Conservation (phyloP, 2,888 invertebrate genomes). For the Drosophila nigricruria region DNA sequence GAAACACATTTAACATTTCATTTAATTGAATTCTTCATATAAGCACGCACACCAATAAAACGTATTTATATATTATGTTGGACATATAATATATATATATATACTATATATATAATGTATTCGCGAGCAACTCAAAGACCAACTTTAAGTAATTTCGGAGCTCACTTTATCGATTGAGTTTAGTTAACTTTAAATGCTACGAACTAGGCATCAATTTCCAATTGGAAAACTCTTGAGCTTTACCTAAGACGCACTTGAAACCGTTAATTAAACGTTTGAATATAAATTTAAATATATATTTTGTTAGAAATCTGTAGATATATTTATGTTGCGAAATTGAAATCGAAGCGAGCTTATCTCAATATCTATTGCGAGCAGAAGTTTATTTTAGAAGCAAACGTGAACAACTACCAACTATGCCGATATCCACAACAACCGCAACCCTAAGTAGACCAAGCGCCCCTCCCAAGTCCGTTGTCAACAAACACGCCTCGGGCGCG, state of each 20-base stretch:
- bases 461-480: slow-evolving; percentile 49
- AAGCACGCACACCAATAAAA: slow-evolving; percentile 47
- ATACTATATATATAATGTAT: slow-evolving; percentile 14
- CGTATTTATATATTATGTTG: slow-evolving; percentile 26
- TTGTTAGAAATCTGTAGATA: not conserved
- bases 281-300: slow-evolving; percentile 3
- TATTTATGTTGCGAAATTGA: slow-evolving; percentile 29
- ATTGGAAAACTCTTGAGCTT: slow-evolving; percentile 3
- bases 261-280: not conserved
- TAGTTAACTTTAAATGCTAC: slow-evolving; percentile 42
- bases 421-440: slow-evolving; percentile 81
- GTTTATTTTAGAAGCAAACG: slow-evolving; percentile 67
- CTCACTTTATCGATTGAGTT: slow-evolving; percentile 76
- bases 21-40: slow-evolving; percentile 41
- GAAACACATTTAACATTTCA: slow-evolving; percentile 69
- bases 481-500: slow-evolving; percentile 33
- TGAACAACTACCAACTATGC: slow-evolving; percentile 60
- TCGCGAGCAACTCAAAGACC: slow-evolving; percentile 37
- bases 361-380: slow-evolving; percentile 51
- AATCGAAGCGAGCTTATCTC: slow-evolving; percentile 21
- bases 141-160: slow-evolving; percentile 30
- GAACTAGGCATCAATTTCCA: slow-evolving; percentile 3
- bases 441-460: slow-evolving; percentile 73
- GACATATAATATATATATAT: slow-evolving; percentile 12
- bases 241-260: slow-evolving; percentile 30